Percentiles rank a stretch among this genome's conserved stretches.
Evolutionary conservation across 2,888 invertebrate genomes (phyloP).

Genomic region (Nemotelus pantherinus): DNA sequence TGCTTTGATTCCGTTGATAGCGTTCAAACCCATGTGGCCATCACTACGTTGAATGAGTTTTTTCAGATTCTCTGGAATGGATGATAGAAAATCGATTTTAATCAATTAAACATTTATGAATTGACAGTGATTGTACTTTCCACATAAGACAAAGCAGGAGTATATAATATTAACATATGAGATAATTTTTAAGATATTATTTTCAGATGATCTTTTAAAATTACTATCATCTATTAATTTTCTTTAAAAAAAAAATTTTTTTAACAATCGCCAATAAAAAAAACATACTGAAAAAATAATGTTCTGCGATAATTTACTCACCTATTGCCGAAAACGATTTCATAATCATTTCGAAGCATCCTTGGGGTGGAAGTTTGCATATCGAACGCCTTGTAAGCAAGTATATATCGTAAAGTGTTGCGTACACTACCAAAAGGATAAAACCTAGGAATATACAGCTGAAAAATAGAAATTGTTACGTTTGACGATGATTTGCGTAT

Average conservation of each 20-base stretch:
- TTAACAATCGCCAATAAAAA: too few species aligned
- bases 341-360: constrained; percentile 55
- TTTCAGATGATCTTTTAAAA: too few species aligned
- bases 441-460: constrained; percentile 67
- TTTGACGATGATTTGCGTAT: too few species aligned
- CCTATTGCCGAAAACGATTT: constrained; percentile 60
- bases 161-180: too few species aligned
- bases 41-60: constrained; percentile 63
- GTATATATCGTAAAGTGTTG: constrained; percentile 67
- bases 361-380: constrained; percentile 54
- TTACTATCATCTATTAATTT: not conserved
- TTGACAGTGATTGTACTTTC: too few species aligned
- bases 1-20: constrained; percentile 73
- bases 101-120: not conserved
- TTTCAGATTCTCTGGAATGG: constrained; percentile 56
- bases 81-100: not conserved
- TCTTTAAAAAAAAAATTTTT: not conserved
- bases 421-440: constrained; percentile 63
- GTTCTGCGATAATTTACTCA: constrained; percentile 51
- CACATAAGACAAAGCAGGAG: too few species aligned
- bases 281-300: too few species aligned
- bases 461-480: constrained; percentile 55
- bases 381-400: constrained; percentile 49
- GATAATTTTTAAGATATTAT: too few species aligned
- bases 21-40: constrained; percentile 71